These are phyloP conservation scores for Tethea ocularis DNA, from an alignment of 2,888 invertebrate species.

Conservation along the genomic window DNA sequence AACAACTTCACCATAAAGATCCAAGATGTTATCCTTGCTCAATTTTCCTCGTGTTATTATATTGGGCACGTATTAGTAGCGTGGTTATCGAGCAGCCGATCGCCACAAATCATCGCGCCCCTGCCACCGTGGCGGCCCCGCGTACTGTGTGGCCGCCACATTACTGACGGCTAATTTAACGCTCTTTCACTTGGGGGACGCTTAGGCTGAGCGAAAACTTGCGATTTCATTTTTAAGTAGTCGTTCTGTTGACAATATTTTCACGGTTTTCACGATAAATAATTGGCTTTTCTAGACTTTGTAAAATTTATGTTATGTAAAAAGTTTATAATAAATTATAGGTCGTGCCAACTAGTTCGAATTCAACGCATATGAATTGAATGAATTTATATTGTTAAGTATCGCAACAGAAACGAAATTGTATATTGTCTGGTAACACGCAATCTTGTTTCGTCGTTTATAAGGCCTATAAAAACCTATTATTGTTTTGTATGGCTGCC, in stretches of 20 bases:
- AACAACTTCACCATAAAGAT: neutral
- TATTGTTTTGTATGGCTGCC: conserved; percentile 15
- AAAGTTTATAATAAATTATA: no score
- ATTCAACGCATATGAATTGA: neutral
- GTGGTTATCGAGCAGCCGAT: conserved; percentile 24
- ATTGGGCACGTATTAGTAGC: conserved; percentile 49
- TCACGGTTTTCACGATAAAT: no score
- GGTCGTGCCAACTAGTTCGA: no score
- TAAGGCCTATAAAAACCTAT: conserved; percentile 12
- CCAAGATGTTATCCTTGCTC: conserved; percentile 40
- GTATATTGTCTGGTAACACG: neutral
- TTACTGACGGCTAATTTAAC: conserved; percentile 63
- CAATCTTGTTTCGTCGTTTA: neutral
- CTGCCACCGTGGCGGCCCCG: neutral
- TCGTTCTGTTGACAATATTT: neutral
- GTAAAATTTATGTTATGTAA: no score
- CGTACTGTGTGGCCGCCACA: conserved; percentile 31
- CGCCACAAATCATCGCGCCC: conserved; percentile 57
- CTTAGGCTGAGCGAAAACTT: conserved; percentile 16
- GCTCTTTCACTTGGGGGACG: conserved; percentile 17
- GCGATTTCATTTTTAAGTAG: conserved; percentile 12
- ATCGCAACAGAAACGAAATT: neutral
- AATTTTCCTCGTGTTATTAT: conserved; percentile 48
- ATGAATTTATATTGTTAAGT: neutral
- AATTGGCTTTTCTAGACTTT: no score